A percentile compares a stretch with the other conserved stretches of the same genome.
phyloP scores from a whole-genome alignment of 1,140 invertebrate genomes.

The Atta cephalotes region DNA sequence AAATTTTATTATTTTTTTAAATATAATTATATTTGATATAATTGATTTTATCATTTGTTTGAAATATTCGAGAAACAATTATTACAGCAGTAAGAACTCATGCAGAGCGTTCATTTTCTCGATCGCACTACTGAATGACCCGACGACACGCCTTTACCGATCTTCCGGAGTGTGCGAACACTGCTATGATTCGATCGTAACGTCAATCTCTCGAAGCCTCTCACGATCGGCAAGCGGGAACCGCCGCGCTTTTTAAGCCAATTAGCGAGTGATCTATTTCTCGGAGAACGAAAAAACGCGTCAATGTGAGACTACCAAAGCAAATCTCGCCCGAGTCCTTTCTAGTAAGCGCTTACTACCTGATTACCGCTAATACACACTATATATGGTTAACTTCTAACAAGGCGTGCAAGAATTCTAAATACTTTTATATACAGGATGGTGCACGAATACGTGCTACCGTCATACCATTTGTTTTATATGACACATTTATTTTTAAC shows the following conservation, averaged over 20 bases:
- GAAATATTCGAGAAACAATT: background rate
- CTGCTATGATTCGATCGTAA: slow-evolving; percentile 56
- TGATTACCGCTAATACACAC: slow-evolving; percentile 47
- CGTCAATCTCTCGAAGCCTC: slow-evolving; percentile 45
- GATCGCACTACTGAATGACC: slow-evolving; percentile 13
- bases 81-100: background rate
- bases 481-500: too few species aligned
- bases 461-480: too few species aligned
- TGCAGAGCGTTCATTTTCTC: background rate
- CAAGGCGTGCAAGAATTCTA: slow-evolving; percentile 41
- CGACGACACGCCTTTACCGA: slow-evolving; percentile 46
- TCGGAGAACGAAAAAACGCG: slow-evolving; percentile 53
- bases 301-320: slow-evolving; percentile 29
- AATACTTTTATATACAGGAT: slow-evolving; percentile 4
- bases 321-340: slow-evolving; percentile 7
- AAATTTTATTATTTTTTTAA: background rate
- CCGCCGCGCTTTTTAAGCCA: slow-evolving; percentile 48
- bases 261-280: slow-evolving; percentile 74
- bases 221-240: slow-evolving; percentile 48
- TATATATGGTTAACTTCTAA: slow-evolving; percentile 55
- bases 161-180: slow-evolving; percentile 55
- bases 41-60: background rate
- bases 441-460: too few species aligned
- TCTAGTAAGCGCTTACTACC: slow-evolving; percentile 19
- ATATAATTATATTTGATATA: background rate